A percentile compares a stretch with the other conserved stretches of the same genome.
These are phyloP conservation scores for Oscheius onirici DNA, from an alignment of 2,888 invertebrate genomes.

Conservation along the genomic window DNA sequence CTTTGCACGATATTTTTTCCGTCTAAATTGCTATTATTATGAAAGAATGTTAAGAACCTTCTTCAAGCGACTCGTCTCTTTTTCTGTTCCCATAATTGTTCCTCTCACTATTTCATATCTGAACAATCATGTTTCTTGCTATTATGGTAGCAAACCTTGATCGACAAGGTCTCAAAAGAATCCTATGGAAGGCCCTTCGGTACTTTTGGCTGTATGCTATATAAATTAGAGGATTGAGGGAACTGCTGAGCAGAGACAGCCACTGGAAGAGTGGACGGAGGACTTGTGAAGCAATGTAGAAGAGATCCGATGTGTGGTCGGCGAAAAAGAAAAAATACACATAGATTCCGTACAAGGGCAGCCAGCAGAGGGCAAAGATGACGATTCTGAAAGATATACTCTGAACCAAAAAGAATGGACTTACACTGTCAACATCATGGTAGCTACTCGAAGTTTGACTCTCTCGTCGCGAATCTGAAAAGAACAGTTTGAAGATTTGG, in stretches of 20 bases:
- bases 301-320: constrained; percentile 54
- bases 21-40: neutral
- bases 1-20: constrained; percentile 1
- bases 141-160: constrained; percentile 27
- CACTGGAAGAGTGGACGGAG: constrained; percentile 70
- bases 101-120: constrained; percentile 57
- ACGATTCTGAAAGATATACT: constrained; percentile 45
- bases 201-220: constrained; percentile 70
- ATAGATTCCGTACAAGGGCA: constrained; percentile 68
- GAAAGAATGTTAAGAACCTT: neutral
- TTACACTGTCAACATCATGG: constrained; percentile 70
- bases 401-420: no score
- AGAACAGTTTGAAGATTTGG: neutral
- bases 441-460: constrained; percentile 69
- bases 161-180: constrained; percentile 67
- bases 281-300: constrained; percentile 51
- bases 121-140: neutral
- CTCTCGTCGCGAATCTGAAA: constrained; percentile 68
- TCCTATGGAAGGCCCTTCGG: constrained; percentile 67
- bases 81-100: constrained; percentile 39
- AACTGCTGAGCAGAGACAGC: constrained; percentile 67
- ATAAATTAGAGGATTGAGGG: constrained; percentile 70
- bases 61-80: neutral
- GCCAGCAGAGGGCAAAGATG: constrained; percentile 69
- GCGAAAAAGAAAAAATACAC: constrained; percentile 66